Conservation (phyloP, 2,113 vertebrate genomes). For the Gambusia holbrooki region DNA sequence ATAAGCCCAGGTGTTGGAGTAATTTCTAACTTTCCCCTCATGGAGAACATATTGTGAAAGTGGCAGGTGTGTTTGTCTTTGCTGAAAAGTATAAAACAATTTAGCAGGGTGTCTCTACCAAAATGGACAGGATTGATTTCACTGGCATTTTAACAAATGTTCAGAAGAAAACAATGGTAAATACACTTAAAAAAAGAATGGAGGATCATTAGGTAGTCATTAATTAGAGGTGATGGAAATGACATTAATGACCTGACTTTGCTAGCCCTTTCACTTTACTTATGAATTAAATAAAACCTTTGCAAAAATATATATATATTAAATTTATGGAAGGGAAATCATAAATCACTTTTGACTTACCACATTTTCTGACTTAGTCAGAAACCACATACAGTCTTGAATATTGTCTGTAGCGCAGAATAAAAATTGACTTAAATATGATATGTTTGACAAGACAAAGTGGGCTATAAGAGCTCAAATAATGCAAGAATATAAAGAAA, state of each 20-base stretch:
- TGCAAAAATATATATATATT: neutral
- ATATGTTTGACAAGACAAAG: too few relatives aligned
- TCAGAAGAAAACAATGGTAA: neutral
- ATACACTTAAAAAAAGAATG: neutral
- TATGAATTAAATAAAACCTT: neutral
- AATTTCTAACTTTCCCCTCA: constrained; percentile 21
- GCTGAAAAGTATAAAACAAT: constrained; percentile 6
- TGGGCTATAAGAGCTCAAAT: too few relatives aligned
- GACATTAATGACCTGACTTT: too few relatives aligned
- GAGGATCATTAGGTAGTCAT: neutral
- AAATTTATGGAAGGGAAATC: neutral
- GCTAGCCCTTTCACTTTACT: too few relatives aligned
- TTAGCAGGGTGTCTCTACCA: neutral
- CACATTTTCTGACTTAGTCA: neutral
- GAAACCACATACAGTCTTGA: neutral
- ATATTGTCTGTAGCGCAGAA: neutral
- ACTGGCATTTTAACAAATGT: neutral
- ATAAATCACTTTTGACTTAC: neutral
- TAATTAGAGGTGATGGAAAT: too few relatives aligned
- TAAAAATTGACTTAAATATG: neutral
- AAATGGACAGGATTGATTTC: neutral
- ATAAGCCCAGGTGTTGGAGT: constrained; percentile 50
- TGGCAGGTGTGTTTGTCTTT: constrained; percentile 28
- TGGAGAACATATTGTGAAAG: constrained; percentile 20
- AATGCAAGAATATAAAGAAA: too few relatives aligned